phyloP scores from a whole-genome alignment of 2,797 vertebrate genomes.

The Enteromius viviparus region DNA sequence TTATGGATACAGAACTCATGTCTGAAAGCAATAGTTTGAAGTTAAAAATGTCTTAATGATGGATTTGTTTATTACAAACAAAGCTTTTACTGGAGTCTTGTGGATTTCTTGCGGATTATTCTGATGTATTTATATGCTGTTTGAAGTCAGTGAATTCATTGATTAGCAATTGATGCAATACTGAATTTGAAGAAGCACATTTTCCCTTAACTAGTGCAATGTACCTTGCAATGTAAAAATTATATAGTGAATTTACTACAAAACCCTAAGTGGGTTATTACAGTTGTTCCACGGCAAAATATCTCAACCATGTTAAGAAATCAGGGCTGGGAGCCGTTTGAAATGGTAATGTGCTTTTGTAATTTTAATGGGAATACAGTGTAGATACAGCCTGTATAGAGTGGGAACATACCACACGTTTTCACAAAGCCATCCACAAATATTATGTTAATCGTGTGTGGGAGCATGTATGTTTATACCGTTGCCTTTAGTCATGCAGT shows the following conservation, averaged over 20 bases:
- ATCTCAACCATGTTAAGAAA: not conserved
- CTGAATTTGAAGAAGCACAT: not conserved
- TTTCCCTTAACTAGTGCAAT: not conserved
- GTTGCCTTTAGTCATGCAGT: conserved; percentile 28
- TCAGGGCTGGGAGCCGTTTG: not conserved
- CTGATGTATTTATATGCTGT: not conserved
- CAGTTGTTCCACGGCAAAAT: not conserved
- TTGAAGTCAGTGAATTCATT: not conserved
- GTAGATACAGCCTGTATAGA: conserved; percentile 1
- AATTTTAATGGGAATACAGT: conserved; percentile 3
- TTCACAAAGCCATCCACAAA: conserved; percentile 8
- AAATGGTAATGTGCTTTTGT: not conserved
- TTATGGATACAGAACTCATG: not conserved
- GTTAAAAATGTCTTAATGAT: not conserved
- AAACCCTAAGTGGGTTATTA: not conserved
- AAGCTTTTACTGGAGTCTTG: not conserved
- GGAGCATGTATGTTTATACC: conserved; percentile 31
- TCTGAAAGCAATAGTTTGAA: not conserved
- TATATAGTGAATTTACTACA: not conserved
- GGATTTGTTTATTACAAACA: not conserved
- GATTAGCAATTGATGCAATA: not conserved
- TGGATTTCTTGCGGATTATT: not conserved
- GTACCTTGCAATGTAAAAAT: not conserved
- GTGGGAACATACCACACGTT: conserved; percentile 12
- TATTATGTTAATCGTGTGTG: conserved; percentile 47